Conservation (phyloP, 2,888 invertebrate genomes). For the Aporophyla lueneburgensis region DNA sequence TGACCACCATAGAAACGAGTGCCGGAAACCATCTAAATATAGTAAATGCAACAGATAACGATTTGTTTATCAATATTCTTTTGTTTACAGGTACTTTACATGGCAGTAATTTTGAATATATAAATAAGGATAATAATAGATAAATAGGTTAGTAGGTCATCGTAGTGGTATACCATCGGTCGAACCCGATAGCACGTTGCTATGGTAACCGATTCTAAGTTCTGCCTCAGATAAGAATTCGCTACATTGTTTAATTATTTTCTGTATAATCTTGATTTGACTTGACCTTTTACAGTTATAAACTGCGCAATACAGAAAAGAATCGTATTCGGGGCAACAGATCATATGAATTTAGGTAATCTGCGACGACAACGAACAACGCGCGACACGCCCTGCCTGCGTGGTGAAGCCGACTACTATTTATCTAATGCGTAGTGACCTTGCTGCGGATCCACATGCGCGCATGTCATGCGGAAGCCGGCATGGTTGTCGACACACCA, state of each 20-base stretch:
- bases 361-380: slow-evolving; percentile 58
- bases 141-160: slow-evolving; percentile 83
- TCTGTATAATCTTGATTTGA: slow-evolving; percentile 73
- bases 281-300: slow-evolving; percentile 82
- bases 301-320: slow-evolving; percentile 78
- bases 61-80: slow-evolving; percentile 26
- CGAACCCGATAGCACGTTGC: slow-evolving; percentile 52
- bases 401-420: slow-evolving; percentile 67
- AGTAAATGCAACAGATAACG: slow-evolving; percentile 12
- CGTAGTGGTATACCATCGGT: slow-evolving; percentile 68
- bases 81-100: slow-evolving; percentile 17
- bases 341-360: slow-evolving; percentile 69
- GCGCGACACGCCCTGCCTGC: slow-evolving; percentile 69
- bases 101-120: slow-evolving; percentile 21
- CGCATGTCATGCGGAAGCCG: slow-evolving; percentile 78
- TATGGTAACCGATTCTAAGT: slow-evolving; percentile 64
- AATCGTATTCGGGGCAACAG: slow-evolving; percentile 67
- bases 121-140: slow-evolving; percentile 56
- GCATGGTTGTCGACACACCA: slow-evolving; percentile 63
- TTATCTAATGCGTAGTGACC: slow-evolving; percentile 78
- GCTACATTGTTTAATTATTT: slow-evolving; percentile 70
- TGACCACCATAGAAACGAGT: no score
- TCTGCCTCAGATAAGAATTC: slow-evolving; percentile 72
- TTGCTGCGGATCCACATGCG: slow-evolving; percentile 77
- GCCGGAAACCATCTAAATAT: slow-evolving; percentile 14